Evolutionary conservation across 2,113 vertebrate species (phyloP).

Genomic region (Pristiophorus japonicus): DNA sequence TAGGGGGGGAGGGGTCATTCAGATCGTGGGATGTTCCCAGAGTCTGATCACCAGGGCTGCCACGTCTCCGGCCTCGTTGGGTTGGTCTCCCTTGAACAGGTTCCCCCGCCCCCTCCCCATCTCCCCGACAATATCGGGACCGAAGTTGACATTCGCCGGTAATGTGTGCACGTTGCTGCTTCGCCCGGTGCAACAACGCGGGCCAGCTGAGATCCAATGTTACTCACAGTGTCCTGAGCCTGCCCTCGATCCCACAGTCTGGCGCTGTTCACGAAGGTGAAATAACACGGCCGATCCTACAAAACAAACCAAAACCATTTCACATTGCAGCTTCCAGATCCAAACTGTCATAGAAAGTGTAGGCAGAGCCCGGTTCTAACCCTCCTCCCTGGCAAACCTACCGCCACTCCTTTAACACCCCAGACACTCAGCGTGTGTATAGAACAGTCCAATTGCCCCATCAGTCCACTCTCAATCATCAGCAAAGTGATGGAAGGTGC

Average conservation of each 20-base stretch:
- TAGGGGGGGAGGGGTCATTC: too few relatives aligned
- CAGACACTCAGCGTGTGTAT: too few relatives aligned
- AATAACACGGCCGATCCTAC: slow-evolving; percentile 49
- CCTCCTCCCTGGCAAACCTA: too few relatives aligned
- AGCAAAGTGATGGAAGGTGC: too few relatives aligned
- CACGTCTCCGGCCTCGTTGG: background rate
- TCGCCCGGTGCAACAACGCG: background rate
- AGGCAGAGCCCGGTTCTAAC: too few relatives aligned
- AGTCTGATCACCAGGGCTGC: too few relatives aligned
- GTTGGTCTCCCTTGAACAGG: background rate
- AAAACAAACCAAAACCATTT: slow-evolving; percentile 38
- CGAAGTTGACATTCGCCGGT: background rate
- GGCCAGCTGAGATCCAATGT: background rate
- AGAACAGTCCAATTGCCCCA: too few relatives aligned
- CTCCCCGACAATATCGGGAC: background rate
- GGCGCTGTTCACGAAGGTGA: slow-evolving; percentile 53
- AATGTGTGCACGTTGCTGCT: too few relatives aligned
- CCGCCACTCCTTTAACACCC: too few relatives aligned
- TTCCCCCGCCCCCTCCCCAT: background rate
- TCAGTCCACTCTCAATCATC: too few relatives aligned
- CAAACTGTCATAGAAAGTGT: background rate
- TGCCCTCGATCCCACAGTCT: slow-evolving; percentile 53
- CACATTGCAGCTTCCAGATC: too few relatives aligned
- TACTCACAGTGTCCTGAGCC: slow-evolving; percentile 41
- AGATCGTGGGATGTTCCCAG: too few relatives aligned